Base-by-base conservation (phyloP, 1,140 invertebrate species). In the Temnothorax longispinosus region DNA sequence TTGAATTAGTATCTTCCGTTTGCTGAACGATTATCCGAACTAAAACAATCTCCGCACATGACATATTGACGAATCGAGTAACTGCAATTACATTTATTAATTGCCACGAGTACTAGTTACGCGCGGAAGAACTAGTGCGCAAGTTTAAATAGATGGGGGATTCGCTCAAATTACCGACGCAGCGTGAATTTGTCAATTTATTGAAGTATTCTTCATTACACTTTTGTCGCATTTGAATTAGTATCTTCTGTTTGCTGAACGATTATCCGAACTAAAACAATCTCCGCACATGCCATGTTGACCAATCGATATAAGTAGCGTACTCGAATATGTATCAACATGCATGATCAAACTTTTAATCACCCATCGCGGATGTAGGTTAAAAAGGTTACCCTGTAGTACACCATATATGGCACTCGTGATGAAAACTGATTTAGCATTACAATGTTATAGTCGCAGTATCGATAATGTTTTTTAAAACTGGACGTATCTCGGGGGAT, bases 1-100 rank as follows among this genome's bases (percentile, higher is more conserved):
- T 27, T 52, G 4, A 7, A 41, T 32, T 13, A 44, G 8, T 18
- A 32, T 38, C 0, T 77, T 18, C 32, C 13, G 15, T n/a, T 35
- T 44, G 41, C 10, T 6, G 13, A 75, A 58, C 50, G 56, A 58
- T 74, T 54, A 41, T 54, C 10, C 27, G 10, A 64, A 2, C 6
- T 13, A 11, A 32, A 67, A 65, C 60, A 41, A 27, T 47, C 32
- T 58, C 11, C 41, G 18, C n/a, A 8, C 56, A 54, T 3, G 15
- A 2, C 38, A 58, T n/a, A 15, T 35, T 50, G 13, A 38, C 54
- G 27, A 84, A 74, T 84, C 41, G 54, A 21, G 27, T 13, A 15
- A 72, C 11, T 21, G 47, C 52, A 60, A 75, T 84, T 84, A 71
- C n/a, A 27, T 41, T 80, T 47, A 35, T 44, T 72, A 74, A 10